Evolutionary conservation across 2,888 invertebrate genomes (phyloP).

Genomic region (Ommatoiulus sabulosus): DNA sequence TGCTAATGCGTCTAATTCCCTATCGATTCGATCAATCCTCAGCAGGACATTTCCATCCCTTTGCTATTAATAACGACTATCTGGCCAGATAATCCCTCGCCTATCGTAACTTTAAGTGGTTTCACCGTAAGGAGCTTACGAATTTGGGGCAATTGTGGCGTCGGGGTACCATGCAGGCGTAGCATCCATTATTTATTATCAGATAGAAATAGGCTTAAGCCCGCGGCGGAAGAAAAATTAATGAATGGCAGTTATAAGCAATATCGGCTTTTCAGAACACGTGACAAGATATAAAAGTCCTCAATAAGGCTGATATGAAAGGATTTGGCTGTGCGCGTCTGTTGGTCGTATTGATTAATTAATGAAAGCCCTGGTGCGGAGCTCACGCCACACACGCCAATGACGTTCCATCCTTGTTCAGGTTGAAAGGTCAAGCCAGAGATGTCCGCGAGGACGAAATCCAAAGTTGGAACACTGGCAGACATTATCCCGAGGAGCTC

Average conservation of each 20-base stretch:
- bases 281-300: constrained; percentile 10
- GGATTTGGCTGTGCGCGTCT: constrained; percentile 14
- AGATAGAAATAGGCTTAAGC: neutral
- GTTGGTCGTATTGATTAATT: constrained; percentile 2
- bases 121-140: neutral
- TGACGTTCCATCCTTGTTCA: neutral
- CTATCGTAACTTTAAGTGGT: constrained; percentile 19
- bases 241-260: constrained; percentile 19
- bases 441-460: neutral
- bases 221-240: neutral
- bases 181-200: constrained; percentile 11
- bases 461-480: neutral
- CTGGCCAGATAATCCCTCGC: constrained; percentile 11
- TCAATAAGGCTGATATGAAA: constrained; percentile 5
- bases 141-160: constrained; percentile 9
- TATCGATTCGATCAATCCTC: neutral
- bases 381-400: neutral
- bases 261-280: constrained; percentile 2
- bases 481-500: neutral
- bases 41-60: neutral
- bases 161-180: neutral
- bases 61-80: neutral
- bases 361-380: neutral
- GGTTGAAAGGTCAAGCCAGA: neutral
- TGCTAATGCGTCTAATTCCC: neutral